These are phyloP conservation scores for Microvelia longipes DNA, from an alignment of 1,140 invertebrate species.

Conservation along the genomic window DNA sequence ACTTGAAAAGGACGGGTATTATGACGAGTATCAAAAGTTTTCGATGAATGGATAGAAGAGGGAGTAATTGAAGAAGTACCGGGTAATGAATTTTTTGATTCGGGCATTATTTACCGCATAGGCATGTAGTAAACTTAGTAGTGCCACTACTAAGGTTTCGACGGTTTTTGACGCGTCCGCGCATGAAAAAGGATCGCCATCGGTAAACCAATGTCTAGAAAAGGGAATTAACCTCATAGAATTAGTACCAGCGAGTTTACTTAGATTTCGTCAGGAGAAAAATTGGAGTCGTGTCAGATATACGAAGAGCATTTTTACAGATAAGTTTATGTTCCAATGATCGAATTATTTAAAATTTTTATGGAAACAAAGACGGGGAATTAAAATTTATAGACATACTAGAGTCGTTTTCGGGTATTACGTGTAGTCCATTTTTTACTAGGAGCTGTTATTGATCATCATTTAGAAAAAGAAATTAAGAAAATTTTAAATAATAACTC, in stretches of 20 bases:
- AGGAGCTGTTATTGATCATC: not conserved
- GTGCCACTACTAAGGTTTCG: conserved; percentile 21
- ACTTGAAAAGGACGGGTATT: conserved; percentile 17
- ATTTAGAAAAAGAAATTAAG: not conserved
- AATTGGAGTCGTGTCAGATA: conserved; percentile 22
- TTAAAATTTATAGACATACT: not conserved
- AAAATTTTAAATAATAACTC: not conserved
- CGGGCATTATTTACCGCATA: conserved; percentile 25
- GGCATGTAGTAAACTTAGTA: conserved; percentile 23
- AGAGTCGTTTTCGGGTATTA: not conserved
- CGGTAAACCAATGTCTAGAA: conserved; percentile 27
- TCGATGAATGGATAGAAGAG: conserved; percentile 23
- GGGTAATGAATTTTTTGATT: conserved; percentile 13
- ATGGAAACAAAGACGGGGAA: not conserved
- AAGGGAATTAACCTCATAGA: conserved; percentile 30
- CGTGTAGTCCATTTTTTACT: not conserved
- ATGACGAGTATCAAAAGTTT: conserved; percentile 25
- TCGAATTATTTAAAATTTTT: not conserved
- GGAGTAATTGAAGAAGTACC: conserved; percentile 25
- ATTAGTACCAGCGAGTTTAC: conserved; percentile 26
- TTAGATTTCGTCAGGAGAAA: conserved; percentile 27
- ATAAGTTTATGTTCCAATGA: not conserved
- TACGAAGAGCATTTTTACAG: not conserved
- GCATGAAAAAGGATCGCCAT: conserved; percentile 17
- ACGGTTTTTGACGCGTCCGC: conserved; percentile 27